Percentiles rank a stretch among this genome's conserved stretches.
Conservation (phyloP, 2,797 vertebrate species). For the Etheostoma perlongum region DNA sequence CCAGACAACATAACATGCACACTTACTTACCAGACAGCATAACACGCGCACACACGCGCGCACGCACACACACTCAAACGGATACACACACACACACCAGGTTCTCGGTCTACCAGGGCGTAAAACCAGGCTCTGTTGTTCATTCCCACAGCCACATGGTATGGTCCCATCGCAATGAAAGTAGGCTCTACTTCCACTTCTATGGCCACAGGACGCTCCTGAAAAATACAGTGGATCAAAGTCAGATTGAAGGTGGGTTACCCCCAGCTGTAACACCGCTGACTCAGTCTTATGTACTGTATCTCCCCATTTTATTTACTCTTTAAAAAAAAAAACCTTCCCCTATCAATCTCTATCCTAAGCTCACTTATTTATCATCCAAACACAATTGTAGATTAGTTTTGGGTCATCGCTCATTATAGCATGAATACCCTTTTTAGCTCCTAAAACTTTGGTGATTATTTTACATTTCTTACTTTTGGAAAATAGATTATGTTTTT, state of each 20-base stretch:
- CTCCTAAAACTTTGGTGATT: no score
- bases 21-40: no score
- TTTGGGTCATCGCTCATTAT: no score
- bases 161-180: constrained; percentile 93
- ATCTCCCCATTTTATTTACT: no score
- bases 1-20: neutral
- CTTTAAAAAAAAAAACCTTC: no score
- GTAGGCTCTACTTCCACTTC: constrained; percentile 95
- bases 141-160: constrained; percentile 96
- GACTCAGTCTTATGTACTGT: neutral
- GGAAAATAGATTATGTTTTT: no score
- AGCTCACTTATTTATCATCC: no score
- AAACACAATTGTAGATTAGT: no score
- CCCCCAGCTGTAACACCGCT: neutral
- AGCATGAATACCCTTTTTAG: neutral
- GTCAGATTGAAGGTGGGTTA: neutral
- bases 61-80: constrained; percentile 53
- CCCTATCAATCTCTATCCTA: no score
- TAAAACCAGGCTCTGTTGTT: constrained; percentile 99
- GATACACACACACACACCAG: constrained; percentile 64
- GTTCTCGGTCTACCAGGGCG: constrained; percentile 85
- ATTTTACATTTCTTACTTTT: no score
- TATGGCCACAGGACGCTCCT: constrained; percentile 90
- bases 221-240: constrained; percentile 32
- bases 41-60: neutral